Evolutionary conservation across 1,140 invertebrate genomes (phyloP), one percentile per base, ranked within the genome.

Genomic region (Pachypsylla venusta): DNA sequence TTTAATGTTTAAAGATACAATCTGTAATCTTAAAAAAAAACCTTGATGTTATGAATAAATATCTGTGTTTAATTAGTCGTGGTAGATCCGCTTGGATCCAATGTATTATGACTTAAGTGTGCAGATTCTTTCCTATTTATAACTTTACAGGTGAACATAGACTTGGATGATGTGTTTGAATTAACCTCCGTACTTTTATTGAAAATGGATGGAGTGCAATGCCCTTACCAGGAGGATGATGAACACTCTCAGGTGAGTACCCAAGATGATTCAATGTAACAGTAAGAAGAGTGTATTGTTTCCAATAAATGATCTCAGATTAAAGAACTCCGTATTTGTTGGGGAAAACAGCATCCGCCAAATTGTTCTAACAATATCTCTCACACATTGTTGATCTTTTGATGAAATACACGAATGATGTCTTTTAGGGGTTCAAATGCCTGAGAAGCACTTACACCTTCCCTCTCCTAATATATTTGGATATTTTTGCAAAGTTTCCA

Each of bases 181-280:
- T 30, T 63, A 19, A 57, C 58, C 22, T 26, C 54, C 22, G 59
- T 61, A 7, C 22, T 65, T 0, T 60, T 65, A 56, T 24, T 61
- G 1, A 48, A 58, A 20, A 64, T 66, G 54, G 61, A 63, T 25
- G 63, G 57, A 13, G 35, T 64, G 19, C 61, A 62, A 40, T 60
- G 59, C 57, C 55, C 63, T n/a, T 66, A 61, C 28, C 61, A 64
- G 39, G 56, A 57, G 54, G 25, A 56, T 27, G 60, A 62, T 24
- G 57, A 56, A 7, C 24, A 61, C 30, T 58, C 64, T 22, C 58
- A 64, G 25, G 64, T 66, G 59, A 59, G 64, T 66, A 40, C 19
- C 30, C 30, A 35, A 35, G n/a, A n/a, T n/a, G n/a, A n/a, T n/a
- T n/a, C n/a, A n/a, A n/a, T n/a, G n/a, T n/a, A n/a, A n/a, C n/a